A percentile compares a stretch with the other conserved stretches of the same genome.
Conservation (phyloP, 1,140 invertebrate species). For the Drosophila elegans region DNA sequence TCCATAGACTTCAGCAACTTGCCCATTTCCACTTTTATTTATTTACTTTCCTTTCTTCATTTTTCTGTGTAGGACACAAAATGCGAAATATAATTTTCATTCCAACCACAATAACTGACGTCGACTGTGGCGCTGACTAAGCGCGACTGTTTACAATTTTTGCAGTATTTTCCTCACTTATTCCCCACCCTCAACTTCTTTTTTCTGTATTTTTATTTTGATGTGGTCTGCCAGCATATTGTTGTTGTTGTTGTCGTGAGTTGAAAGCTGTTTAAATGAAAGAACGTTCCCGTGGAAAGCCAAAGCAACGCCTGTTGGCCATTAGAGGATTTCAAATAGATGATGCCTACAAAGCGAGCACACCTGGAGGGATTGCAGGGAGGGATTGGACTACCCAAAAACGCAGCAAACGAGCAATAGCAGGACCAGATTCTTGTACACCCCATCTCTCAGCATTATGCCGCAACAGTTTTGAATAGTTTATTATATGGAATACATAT, state of each 20-base stretch:
- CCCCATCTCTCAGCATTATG: conserved; percentile 41
- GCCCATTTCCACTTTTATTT: conserved; percentile 33
- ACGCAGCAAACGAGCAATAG: conserved; percentile 46
- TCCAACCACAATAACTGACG: conserved; percentile 54
- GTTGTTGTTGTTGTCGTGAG: conserved; percentile 34
- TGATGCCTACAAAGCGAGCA: conserved; percentile 56
- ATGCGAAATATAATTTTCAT: conserved; percentile 54
- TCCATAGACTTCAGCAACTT: conserved; percentile 47
- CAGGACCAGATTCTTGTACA: conserved; percentile 11
- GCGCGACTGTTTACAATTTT: conserved; percentile 67
- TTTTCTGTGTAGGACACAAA: conserved; percentile 31
- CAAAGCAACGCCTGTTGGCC: conserved; percentile 68
- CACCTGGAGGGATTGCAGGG: conserved; percentile 32
- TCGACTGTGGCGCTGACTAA: conserved; percentile 54
- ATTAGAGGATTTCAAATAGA: conserved; percentile 71
- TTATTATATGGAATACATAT: conserved; percentile 55
- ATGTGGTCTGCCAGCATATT: conserved; percentile 58
- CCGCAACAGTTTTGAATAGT: conserved; percentile 66
- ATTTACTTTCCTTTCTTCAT: conserved; percentile 43
- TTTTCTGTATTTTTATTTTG: conserved; percentile 54
- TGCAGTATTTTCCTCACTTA: conserved; percentile 24
- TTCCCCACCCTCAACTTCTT: not conserved
- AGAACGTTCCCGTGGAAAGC: conserved; percentile 55
- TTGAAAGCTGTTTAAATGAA: conserved; percentile 75
- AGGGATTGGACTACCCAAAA: conserved; percentile 37